These are phyloP conservation scores for Macrophya annulata DNA, from an alignment of 2,888 invertebrate species.

Conservation along the genomic window DNA sequence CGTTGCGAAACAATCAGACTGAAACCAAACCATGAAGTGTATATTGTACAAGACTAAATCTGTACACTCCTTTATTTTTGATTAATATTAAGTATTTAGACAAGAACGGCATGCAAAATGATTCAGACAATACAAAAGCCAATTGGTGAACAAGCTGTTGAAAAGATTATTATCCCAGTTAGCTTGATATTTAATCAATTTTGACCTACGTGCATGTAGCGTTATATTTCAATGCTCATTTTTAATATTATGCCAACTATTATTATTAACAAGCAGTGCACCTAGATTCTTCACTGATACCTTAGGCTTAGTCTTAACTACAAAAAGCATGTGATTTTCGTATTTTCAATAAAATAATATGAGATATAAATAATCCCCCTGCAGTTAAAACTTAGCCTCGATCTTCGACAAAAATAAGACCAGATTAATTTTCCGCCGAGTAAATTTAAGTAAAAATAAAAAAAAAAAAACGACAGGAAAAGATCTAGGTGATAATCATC, in stretches of 20 bases:
- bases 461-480: conserved; percentile 53
- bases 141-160: conserved; percentile 33
- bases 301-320: conserved; percentile 5
- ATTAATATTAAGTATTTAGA: background rate
- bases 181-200: conserved; percentile 56
- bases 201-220: conserved; percentile 44
- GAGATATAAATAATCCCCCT: background rate
- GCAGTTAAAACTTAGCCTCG: conserved; percentile 27
- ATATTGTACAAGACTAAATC: conserved; percentile 50
- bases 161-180: background rate
- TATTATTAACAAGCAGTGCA: conserved; percentile 70
- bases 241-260: conserved; percentile 59
- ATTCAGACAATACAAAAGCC: conserved; percentile 43
- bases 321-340: background rate
- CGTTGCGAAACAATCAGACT: conserved; percentile 73
- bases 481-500: conserved; percentile 73
- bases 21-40: conserved; percentile 71
- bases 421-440: background rate
- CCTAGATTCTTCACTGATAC: conserved; percentile 59
- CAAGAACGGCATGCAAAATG: conserved; percentile 55
- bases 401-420: background rate
- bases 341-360: background rate
- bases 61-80: conserved; percentile 3
- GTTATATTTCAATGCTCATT: conserved; percentile 38
- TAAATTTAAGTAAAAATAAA: background rate